phyloP scores from a whole-genome alignment of 2,888 invertebrate species.

The Netelia inedita region DNA sequence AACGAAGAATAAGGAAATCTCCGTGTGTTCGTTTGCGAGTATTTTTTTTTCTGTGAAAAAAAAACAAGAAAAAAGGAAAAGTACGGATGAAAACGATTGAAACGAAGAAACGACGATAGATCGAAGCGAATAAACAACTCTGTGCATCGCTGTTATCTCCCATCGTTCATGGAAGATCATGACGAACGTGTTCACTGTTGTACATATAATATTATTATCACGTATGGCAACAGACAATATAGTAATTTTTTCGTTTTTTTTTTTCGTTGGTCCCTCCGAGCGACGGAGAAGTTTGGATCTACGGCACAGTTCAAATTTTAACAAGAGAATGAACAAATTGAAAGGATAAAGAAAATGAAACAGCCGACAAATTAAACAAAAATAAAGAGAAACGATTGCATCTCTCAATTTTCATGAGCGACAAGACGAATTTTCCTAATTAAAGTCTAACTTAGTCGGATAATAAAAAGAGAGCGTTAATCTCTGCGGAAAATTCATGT shows the following conservation, averaged over 20 bases:
- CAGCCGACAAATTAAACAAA: slow-evolving; percentile 9
- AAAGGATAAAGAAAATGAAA: slow-evolving; percentile 3
- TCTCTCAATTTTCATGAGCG: background rate
- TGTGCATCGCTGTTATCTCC: slow-evolving; percentile 76
- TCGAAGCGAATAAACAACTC: slow-evolving; percentile 69
- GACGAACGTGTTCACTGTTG: slow-evolving; percentile 82
- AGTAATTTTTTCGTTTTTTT: slow-evolving; percentile 67
- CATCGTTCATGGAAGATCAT: slow-evolving; percentile 75
- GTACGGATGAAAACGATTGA: slow-evolving; percentile 53
- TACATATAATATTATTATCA: slow-evolving; percentile 69
- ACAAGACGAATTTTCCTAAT: slow-evolving; percentile 31
- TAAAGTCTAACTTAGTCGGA: slow-evolving; percentile 31
- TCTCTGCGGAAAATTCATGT: slow-evolving; percentile 48
- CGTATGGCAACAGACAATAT: slow-evolving; percentile 75
- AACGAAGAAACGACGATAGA: slow-evolving; percentile 17
- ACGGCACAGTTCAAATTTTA: slow-evolving; percentile 48
- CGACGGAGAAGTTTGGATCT: slow-evolving; percentile 43
- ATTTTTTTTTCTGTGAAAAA: slow-evolving; percentile 68
- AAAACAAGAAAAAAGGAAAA: slow-evolving; percentile 47
- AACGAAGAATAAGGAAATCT: slow-evolving; percentile 77
- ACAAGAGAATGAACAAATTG: slow-evolving; percentile 9
- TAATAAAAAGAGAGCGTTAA: slow-evolving; percentile 25
- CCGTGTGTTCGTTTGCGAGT: slow-evolving; percentile 80
- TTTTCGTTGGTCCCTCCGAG: slow-evolving; percentile 26
- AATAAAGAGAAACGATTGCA: slow-evolving; percentile 17